Evolutionary conservation across 1,140 invertebrate species (phyloP).

Genomic region (Drosophila repleta): DNA sequence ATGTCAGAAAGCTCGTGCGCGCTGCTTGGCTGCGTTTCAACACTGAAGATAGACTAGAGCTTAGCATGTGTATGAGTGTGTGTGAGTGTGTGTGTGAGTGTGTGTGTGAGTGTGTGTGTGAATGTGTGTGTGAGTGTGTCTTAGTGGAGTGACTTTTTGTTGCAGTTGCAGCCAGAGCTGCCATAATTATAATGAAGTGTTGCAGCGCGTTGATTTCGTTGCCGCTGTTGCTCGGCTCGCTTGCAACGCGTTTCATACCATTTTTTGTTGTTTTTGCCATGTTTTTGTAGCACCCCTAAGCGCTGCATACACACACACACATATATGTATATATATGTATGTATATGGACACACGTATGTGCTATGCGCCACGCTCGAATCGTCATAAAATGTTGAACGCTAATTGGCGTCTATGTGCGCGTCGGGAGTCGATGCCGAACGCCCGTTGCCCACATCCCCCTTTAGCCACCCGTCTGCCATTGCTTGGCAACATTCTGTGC

Average conservation of each 20-base stretch:
- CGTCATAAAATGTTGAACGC: conserved; percentile 81
- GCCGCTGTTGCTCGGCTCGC: conserved; percentile 21
- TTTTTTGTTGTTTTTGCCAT: conserved; percentile 32
- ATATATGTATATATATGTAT: no score
- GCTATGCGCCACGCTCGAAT: conserved; percentile 66
- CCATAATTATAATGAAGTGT: conserved; percentile 80
- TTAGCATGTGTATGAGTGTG: conserved; percentile 4
- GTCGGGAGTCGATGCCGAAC: conserved; percentile 28
- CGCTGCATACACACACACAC: conserved; percentile 36
- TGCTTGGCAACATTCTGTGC: conserved; percentile 36
- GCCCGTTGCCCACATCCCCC: neutral
- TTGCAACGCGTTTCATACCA: conserved; percentile 27
- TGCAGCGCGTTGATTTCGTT: conserved; percentile 61
- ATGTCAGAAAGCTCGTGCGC: conserved; percentile 62
- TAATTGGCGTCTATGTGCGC: conserved; percentile 73
- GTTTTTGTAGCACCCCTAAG: conserved; percentile 62
- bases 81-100: conserved; percentile 6
- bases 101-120: conserved; percentile 6
- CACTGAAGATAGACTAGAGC: conserved; percentile 13
- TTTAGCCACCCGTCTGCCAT: neutral
- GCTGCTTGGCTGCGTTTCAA: conserved; percentile 31
- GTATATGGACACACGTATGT: conserved; percentile 17
- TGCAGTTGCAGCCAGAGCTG: conserved; percentile 42
- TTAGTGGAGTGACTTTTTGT: conserved; percentile 33
- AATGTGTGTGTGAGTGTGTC: conserved; percentile 14